Evolutionary conservation across 2,888 invertebrate species (phyloP), one percentile per base, ranked within the genome.

Genomic region (Neoaliturus tenellus): DNA sequence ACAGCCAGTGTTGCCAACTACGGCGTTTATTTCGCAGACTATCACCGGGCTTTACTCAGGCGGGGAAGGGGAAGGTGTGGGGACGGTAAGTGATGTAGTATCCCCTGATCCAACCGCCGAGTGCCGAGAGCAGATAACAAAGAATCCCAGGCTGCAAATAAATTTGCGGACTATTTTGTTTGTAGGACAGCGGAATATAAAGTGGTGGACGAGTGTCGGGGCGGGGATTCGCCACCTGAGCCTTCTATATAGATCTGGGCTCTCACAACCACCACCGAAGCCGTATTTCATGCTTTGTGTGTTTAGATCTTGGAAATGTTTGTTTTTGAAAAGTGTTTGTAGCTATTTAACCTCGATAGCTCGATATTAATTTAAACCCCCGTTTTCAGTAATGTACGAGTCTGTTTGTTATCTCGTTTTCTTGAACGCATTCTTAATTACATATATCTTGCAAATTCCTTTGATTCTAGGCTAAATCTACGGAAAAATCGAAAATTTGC

Each of bases 151-250:
- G 4, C 51, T 48, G 78, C 55, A 35, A 78, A 78, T 78, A 78
- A 78, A 78, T 78, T 78, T 48, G 5, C n/a, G 35, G 78, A 78
- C 78, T 78, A 78, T 78, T 78, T 78, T 78, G 78, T 78, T 78
- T 78, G 78, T 78, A 78, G 78, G 78, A 78, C 78, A 78, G 78
- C 55, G 78, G 55, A 78, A 55, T 48, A 78, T 78, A 78, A 78
- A 78, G 33, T 78, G 78, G 4, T 55, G 33, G 33, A 6, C 78
- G 78, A 55, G 75, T 5, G n/a, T n/a, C n/a, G n/a, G 6, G 44
- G 17, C 31, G 28, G 55, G 48, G 14, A 23, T 20, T 12, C 25
- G 35, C 48, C 78, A 78, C 78, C 78, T 78, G 78, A 78, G 78
- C 33, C 78, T 78, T 51, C 33, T 78, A 78, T 78, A 78, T 78